phyloP scores from a whole-genome alignment of 2,888 invertebrate species.

The Mycalesis mineus region DNA sequence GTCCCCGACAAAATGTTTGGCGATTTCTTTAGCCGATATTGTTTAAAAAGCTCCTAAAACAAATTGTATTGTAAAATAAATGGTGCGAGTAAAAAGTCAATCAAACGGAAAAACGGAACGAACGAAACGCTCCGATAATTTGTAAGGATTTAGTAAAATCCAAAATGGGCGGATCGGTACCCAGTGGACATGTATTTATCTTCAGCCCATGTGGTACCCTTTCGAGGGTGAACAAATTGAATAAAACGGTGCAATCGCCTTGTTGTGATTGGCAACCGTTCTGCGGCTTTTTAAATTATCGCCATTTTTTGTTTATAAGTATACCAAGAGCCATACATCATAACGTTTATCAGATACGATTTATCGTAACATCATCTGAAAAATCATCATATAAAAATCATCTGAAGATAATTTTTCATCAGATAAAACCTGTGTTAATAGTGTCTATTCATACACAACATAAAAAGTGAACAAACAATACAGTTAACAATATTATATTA shows the following conservation, averaged over 20 bases:
- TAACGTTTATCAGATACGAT: too few species aligned
- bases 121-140: slow-evolving; percentile 26
- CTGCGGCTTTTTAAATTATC: not conserved
- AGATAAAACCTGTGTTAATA: too few species aligned
- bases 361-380: too few species aligned
- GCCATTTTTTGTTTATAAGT: not conserved
- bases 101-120: slow-evolving; percentile 17
- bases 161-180: slow-evolving; percentile 26
- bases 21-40: not conserved
- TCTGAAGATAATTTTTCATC: too few species aligned
- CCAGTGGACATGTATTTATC: slow-evolving; percentile 30
- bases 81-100: slow-evolving; percentile 11
- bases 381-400: too few species aligned
- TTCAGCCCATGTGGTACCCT: slow-evolving; percentile 26
- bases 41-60: not conserved
- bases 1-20: not conserved
- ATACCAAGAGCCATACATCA: too few species aligned
- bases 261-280: slow-evolving; percentile 15
- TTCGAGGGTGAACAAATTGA: slow-evolving; percentile 30
- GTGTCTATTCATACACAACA: too few species aligned
- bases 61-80: slow-evolving; percentile 12
- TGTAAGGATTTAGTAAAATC: slow-evolving; percentile 29
- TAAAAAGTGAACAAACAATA: too few species aligned
- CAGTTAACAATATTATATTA: too few species aligned
- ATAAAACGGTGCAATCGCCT: slow-evolving; percentile 27